Conservation (phyloP, 2,888 invertebrate species). For the Phanerotoma sp. region DNA sequence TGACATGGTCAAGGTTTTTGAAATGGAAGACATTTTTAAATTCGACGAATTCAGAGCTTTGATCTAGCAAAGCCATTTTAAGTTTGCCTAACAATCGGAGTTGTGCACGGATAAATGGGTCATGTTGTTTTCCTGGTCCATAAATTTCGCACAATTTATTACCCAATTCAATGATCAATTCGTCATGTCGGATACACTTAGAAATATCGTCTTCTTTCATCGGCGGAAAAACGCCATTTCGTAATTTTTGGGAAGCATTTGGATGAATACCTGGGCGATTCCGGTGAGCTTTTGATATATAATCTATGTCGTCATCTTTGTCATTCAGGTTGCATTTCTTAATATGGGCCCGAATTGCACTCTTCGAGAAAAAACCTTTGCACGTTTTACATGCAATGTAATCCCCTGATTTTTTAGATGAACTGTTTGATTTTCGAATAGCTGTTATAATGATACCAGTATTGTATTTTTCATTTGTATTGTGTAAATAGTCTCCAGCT, state of each 20-base stretch:
- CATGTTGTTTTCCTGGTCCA: conserved; percentile 22
- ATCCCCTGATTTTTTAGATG: no score
- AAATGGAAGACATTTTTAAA: conserved; percentile 22
- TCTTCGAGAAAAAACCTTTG: no score
- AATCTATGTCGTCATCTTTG: no score
- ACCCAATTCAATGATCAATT: conserved; percentile 27
- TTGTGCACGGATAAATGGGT: conserved; percentile 25
- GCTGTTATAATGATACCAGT: no score
- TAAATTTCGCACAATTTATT: conserved; percentile 32
- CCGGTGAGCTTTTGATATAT: conserved; percentile 1
- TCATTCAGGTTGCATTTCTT: no score
- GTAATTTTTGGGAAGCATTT: conserved; percentile 18
- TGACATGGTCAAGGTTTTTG: conserved; percentile 18
- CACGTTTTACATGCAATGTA: no score
- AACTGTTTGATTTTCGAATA: no score
- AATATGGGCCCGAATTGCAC: no score
- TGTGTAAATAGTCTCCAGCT: no score
- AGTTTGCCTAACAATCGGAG: conserved; percentile 25
- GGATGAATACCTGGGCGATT: conserved; percentile 28
- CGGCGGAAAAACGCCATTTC: conserved; percentile 28
- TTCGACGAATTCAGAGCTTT: conserved; percentile 11
- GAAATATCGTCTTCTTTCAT: conserved; percentile 30
- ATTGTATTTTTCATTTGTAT: no score
- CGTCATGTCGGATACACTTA: conserved; percentile 29
- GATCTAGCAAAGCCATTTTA: conserved; percentile 2